Evolutionary conservation across 1,140 invertebrate species (phyloP), one percentile per base, ranked within the genome.

Genomic region (Drosophila santomea): DNA sequence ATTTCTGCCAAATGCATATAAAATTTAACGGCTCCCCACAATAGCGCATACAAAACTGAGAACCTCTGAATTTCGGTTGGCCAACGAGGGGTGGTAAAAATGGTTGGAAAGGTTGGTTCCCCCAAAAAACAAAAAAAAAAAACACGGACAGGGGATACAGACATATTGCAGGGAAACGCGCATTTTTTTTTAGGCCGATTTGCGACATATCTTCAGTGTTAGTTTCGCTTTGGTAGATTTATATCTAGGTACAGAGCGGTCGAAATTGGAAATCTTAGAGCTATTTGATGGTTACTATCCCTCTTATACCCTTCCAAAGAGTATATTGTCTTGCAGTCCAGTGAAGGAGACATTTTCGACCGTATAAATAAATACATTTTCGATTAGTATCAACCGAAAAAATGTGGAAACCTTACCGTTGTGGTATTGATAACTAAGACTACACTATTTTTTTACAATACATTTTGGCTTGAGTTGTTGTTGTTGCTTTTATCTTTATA

Each of bases 141-240:
- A 58, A 78, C 67, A 74, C 39, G 5, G 11, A 20, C 41, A 58
- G 43, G 28, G 50, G 28, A 64, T 51, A 60, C 44, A 51, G 12
- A 66, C 59, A 72, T 64, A 73, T 63, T 55, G 56, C 47, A 38
- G 63, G 50, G 38, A 56, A 68, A 36, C 63, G 43, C 51, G 60
- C 52, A 77, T 86, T 88, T 86, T 88, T 88, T 76, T 88, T 83
- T 88, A 88, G 83, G 75, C 82, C 71, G 78, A 86, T 82, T 78
- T 75, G 58, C 57, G 66, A 48, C 64, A 38, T 68, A 59, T 74
- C 52, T 71, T 63, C 50, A 11, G 43, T 39, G 55, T 50, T 50
- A 20, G 14, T 20, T 28, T 20, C 32, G 32, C 32, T 32, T 38
- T 23, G 25, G 36, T 50, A 56, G 45, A 28, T 6, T 10, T 32